phyloP scores from a whole-genome alignment of 2,888 invertebrate genomes.

The Uloborus plumipes region DNA sequence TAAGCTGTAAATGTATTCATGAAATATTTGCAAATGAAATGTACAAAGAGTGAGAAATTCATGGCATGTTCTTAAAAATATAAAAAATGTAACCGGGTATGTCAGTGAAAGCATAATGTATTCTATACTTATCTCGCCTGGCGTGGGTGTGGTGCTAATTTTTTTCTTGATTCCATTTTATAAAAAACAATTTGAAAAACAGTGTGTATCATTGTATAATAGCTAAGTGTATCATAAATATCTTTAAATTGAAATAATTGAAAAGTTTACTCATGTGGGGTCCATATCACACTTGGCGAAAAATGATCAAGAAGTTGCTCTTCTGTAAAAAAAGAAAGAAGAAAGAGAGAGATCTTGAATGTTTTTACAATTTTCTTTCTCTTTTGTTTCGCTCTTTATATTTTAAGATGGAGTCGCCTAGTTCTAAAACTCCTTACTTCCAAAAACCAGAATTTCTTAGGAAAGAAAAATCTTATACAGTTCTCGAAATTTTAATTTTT shows the following conservation, averaged over 20 bases:
- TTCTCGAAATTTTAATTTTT: too few relatives aligned
- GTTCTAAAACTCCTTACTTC: too few relatives aligned
- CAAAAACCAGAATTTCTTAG: too few relatives aligned
- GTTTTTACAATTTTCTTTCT: not conserved
- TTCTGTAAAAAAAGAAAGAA: not conserved
- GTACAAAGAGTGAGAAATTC: constrained; percentile 53
- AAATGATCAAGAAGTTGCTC: constrained; percentile 25
- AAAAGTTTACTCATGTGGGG: constrained; percentile 24
- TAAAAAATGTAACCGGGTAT: constrained; percentile 33
- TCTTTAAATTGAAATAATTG: constrained; percentile 17
- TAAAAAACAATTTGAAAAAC: constrained; percentile 26
- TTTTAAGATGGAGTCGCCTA: not conserved
- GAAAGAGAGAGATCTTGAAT: too few relatives aligned
- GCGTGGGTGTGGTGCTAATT: constrained; percentile 62
- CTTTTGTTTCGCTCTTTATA: not conserved
- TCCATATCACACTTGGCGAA: constrained; percentile 46
- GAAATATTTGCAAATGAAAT: constrained; percentile 30
- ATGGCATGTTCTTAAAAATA: constrained; percentile 57
- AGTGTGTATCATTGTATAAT: constrained; percentile 12
- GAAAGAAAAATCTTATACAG: too few relatives aligned
- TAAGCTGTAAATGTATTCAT: constrained; percentile 58
- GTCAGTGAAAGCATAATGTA: constrained; percentile 39
- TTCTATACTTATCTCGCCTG: constrained; percentile 31
- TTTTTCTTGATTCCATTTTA: constrained; percentile 56
- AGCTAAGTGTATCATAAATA: constrained; percentile 1